A percentile compares a stretch with the other conserved stretches of the same genome.
phyloP scores from a whole-genome alignment of 1,140 invertebrate species.

The Hydropsyche tenuis region DNA sequence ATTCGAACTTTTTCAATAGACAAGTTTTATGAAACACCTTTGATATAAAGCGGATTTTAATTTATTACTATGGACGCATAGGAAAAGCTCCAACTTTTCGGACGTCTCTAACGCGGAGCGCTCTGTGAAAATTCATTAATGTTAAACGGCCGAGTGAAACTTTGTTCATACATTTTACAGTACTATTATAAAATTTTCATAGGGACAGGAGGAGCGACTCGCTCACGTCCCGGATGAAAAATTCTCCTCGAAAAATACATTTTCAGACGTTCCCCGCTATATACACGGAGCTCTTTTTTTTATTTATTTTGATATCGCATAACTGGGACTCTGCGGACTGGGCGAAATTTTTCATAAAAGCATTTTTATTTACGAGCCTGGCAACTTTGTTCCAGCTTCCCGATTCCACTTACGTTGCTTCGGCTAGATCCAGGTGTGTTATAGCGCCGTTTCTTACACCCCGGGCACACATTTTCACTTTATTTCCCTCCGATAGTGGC shows the following conservation, averaged over 20 bases:
- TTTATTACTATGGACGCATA: no score
- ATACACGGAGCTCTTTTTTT: no score
- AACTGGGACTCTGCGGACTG: neutral
- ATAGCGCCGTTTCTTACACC: neutral
- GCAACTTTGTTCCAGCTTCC: neutral
- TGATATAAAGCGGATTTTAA: no score
- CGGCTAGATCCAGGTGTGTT: neutral
- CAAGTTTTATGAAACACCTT: no score
- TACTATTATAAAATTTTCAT: slow-evolving; percentile 1
- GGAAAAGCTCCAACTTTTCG: no score
- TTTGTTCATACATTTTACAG: slow-evolving; percentile 16
- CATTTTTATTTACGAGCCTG: neutral
- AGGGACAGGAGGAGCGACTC: neutral
- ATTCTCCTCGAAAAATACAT: neutral
- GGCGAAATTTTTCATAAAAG: neutral
- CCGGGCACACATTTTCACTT: slow-evolving; percentile 1
- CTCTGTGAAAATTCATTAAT: slow-evolving; percentile 16
- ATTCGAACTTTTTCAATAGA: no score
- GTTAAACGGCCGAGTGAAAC: slow-evolving; percentile 13
- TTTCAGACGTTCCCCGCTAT: no score
- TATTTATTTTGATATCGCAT: no score
- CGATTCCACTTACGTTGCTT: no score
- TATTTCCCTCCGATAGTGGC: neutral
- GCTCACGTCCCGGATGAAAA: neutral
- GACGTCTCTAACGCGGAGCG: no score